Evolutionary conservation across 2,888 invertebrate genomes (phyloP), one percentile per base, ranked within the genome.

Genomic region (Eilema griseolum): DNA sequence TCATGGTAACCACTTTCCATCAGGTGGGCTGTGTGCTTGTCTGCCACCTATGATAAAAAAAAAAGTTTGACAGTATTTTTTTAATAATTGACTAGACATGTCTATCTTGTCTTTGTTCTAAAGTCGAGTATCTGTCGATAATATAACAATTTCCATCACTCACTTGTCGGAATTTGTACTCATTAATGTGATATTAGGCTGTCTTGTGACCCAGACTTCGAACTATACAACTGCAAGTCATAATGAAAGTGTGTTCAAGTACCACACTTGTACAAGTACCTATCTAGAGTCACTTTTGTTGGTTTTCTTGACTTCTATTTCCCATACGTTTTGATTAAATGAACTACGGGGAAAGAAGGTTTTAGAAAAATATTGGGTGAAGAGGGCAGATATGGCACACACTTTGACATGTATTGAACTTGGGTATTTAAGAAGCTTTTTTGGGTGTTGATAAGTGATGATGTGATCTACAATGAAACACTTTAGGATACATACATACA

Each of bases 191-290:
- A 37, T 31, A 66, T 57, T 56, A 66, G 23, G 16, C 57, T 60
- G 41, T 60, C 28, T 28, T 28, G n/a, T 67, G 66, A 67, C 66
- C 66, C 41, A 67, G 46, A 67, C 66, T 66, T 11, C 57, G 24
- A 11, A 60, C 28, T 24, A 28, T 28, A 37, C 14, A 60, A 37
- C 16, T 46, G 57, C 66, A 10, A 67, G 66, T 67, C 66, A 67
- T 26, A 28, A 20, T n/a, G 66, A 67, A 67, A 67, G 66, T 46
- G 28, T 67, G 60, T 60, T 65, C 11, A 41, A 41, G 62, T 62
- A 62, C 62, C 24, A 23, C 31, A 31, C 52, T 31, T n/a, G 56
- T 56, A 65, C 31, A 65, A 65, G 64, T 56, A 65, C 14, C 20
- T 41, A 37, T 16, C 26, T 11, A 62, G 20, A 10, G 62, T 62